Base-by-base conservation (phyloP, 1,140 invertebrate species). In the Drosophila simulans region DNA sequence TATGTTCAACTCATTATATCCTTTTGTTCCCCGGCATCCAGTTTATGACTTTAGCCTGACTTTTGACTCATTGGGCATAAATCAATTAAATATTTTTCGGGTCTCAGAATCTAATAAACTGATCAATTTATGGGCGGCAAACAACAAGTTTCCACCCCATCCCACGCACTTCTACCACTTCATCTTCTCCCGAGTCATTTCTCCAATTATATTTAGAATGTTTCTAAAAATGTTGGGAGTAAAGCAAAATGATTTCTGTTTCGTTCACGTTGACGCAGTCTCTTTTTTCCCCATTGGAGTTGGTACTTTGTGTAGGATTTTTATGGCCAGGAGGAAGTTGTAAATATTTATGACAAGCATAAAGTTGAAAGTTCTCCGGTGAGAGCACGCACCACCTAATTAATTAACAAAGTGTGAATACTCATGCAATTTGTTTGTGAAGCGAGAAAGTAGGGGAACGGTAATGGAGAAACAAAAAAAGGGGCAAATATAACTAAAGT, bases 381-480 rank as follows among this genome's bases (percentile, higher is more conserved):
- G 52, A 64, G 48, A 65, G 69, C 71, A 77, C 54, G 83, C 77
- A 80, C 59, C 82, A 79, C 65, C 75, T 56, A 83, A 86, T 86
- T 89, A 88, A 86, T 88, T 83, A 70, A 79, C 58, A 83, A 82
- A 88, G 83, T 86, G 83, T 79, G 79, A 88, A 88, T 66, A 60
- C 76, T 51, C 35, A 43, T 49, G 37, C 64, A 52, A 81, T 68
- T 78, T 86, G 78, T 80, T 60, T 17, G 31, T 8, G 13, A 12
- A 10, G 4, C 1, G 7, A 31, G 17, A 17, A 22, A 25, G 15
- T 20, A 1, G 22, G 31, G 52, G 22, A 39, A 11, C 2, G 3
- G 8, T 1, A 1, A 31, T 31, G n/a, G 1, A 5, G 7, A 13
- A 4, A 27, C n/a, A 17, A 15, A 13, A 13, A 17, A 11, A 5